phyloP scores from a whole-genome alignment of 2,797 vertebrate genomes.

The Dermochelys coriacea region DNA sequence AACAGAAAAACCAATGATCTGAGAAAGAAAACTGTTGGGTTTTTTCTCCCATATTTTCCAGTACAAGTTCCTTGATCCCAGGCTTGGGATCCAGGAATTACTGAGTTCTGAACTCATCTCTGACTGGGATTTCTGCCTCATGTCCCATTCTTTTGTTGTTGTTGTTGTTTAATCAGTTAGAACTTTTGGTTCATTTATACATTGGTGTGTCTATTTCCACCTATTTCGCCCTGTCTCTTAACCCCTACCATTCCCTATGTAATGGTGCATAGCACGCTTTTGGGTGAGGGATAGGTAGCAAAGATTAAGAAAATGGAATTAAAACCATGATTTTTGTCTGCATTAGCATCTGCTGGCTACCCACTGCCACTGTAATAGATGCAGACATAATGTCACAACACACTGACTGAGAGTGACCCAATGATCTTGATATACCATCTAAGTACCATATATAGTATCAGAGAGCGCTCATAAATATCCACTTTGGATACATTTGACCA shows the following conservation, averaged over 20 bases:
- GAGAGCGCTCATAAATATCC: background rate
- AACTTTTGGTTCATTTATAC: background rate
- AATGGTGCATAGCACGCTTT: background rate
- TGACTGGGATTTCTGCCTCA: background rate
- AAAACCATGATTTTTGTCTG: background rate
- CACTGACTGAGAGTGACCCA: background rate
- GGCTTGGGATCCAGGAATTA: background rate
- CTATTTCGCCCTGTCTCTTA: background rate
- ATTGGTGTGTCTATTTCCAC: background rate
- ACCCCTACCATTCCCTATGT: background rate
- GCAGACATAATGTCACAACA: background rate
- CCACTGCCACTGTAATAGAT: background rate
- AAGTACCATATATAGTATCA: background rate
- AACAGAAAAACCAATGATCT: background rate
- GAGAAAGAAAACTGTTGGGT: background rate
- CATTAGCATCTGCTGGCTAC: background rate
- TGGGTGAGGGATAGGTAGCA: too few relatives aligned
- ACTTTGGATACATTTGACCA: background rate
- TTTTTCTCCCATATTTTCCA: background rate
- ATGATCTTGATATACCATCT: background rate
- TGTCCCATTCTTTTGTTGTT: background rate
- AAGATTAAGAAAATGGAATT: background rate
- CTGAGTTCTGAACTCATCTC: background rate
- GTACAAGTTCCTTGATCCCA: background rate
- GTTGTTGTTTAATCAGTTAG: background rate